Evolutionary conservation across 1,140 invertebrate genomes (phyloP).

Genomic region (Cydia amplana): DNA sequence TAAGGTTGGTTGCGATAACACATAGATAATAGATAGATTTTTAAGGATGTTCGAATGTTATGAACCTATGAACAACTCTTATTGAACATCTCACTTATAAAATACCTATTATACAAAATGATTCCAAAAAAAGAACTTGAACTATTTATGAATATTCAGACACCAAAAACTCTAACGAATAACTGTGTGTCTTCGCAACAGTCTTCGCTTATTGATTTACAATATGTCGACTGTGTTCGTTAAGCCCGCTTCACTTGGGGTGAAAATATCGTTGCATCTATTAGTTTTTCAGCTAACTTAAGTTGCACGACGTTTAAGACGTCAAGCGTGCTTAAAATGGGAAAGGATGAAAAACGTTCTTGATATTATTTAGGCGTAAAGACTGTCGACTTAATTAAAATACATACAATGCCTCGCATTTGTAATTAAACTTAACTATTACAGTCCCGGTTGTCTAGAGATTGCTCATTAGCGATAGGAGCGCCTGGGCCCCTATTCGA

Average conservation of each 20-base stretch:
- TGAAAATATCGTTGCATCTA: slow-evolving; percentile 33
- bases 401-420: neutral
- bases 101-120: too few species aligned
- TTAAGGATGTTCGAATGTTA: too few species aligned
- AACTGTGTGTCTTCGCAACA: neutral
- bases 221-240: neutral
- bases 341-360: neutral
- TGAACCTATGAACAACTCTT: too few species aligned
- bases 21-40: too few species aligned
- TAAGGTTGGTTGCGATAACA: too few species aligned
- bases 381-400: slow-evolving; percentile 7
- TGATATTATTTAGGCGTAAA: neutral
- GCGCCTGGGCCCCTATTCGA: too few species aligned
- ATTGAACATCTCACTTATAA: too few species aligned
- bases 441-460: too few species aligned
- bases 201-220: neutral
- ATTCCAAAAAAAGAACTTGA: too few species aligned
- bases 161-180: neutral
- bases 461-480: too few species aligned
- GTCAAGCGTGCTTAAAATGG: slow-evolving; percentile 9
- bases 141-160: too few species aligned
- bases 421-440: neutral
- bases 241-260: slow-evolving; percentile 29
- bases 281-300: slow-evolving; percentile 28
- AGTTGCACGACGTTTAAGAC: slow-evolving; percentile 16